phyloP scores from a whole-genome alignment of 2,113 vertebrate species.

The Tonatia bakeri region DNA sequence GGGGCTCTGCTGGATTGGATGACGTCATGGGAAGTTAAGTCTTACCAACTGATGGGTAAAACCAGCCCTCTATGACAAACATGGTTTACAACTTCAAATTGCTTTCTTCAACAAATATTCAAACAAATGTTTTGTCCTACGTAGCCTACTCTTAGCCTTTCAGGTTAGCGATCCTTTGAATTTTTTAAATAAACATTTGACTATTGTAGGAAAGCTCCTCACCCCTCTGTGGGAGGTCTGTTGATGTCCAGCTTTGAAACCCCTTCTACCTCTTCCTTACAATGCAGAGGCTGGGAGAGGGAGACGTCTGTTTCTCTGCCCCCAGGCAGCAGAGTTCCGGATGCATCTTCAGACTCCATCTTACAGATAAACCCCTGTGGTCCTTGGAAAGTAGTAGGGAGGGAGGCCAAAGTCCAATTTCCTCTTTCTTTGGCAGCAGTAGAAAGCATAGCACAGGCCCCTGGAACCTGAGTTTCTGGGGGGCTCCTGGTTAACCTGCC shows the following conservation, averaged over 20 bases:
- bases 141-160: background rate
- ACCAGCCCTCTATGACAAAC: background rate
- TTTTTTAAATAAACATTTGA: conserved; percentile 14
- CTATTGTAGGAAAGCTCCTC: background rate
- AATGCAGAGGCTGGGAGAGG: background rate
- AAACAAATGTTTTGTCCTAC: background rate
- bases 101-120: background rate
- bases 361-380: background rate
- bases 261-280: background rate
- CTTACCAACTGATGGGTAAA: background rate
- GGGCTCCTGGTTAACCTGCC: background rate
- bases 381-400: background rate
- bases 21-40: background rate
- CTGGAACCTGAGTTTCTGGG: background rate
- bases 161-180: background rate
- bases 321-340: background rate
- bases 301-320: background rate
- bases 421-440: background rate
- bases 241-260: background rate
- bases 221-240: background rate
- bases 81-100: background rate
- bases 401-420: background rate
- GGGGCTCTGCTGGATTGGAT: background rate
- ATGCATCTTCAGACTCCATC: background rate
- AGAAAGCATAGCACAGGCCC: background rate